Percentiles rank a stretch among this genome's conserved stretches.
phyloP scores from a whole-genome alignment of 2,113 vertebrate species.

The Corythaixoides concolor region DNA sequence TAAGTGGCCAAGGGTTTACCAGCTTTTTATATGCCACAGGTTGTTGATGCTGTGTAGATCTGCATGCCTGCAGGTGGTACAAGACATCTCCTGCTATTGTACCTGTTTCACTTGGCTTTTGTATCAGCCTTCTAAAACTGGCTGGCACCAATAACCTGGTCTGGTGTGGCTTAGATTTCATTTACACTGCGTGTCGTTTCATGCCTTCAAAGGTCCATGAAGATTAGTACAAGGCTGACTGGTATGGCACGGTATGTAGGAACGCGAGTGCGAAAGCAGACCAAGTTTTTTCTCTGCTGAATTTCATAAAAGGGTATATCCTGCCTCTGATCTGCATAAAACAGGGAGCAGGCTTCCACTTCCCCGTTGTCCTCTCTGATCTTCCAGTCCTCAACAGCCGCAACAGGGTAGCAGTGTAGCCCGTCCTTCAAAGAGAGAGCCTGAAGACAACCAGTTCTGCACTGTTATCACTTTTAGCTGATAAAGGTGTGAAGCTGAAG shows the following conservation, averaged over 20 bases:
- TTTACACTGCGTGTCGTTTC: conserved; percentile 1
- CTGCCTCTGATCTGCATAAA: neutral
- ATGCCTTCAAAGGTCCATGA: conserved; percentile 6
- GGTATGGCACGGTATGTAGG: neutral
- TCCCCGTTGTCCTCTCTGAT: neutral
- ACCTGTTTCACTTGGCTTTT: conserved; percentile 30
- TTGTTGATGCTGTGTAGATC: neutral
- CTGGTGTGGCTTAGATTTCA: neutral
- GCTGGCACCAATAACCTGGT: neutral
- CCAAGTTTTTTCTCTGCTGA: neutral
- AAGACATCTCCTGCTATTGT: neutral
- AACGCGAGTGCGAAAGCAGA: neutral
- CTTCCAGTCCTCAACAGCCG: neutral
- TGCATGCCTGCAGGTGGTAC: conserved; percentile 24
- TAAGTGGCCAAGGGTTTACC: neutral
- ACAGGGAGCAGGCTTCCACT: neutral
- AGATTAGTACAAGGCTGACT: conserved; percentile 49
- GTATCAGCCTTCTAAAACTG: conserved; percentile 1
- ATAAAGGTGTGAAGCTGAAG: neutral
- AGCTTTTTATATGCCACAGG: neutral
- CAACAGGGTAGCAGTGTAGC: neutral
- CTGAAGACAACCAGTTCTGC: neutral
- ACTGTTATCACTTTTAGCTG: neutral
- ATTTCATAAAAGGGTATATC: neutral
- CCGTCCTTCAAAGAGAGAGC: neutral